These are phyloP conservation scores for Tupaia tana DNA, from an alignment of 2,113 vertebrate genomes.

Conservation along the genomic window DNA sequence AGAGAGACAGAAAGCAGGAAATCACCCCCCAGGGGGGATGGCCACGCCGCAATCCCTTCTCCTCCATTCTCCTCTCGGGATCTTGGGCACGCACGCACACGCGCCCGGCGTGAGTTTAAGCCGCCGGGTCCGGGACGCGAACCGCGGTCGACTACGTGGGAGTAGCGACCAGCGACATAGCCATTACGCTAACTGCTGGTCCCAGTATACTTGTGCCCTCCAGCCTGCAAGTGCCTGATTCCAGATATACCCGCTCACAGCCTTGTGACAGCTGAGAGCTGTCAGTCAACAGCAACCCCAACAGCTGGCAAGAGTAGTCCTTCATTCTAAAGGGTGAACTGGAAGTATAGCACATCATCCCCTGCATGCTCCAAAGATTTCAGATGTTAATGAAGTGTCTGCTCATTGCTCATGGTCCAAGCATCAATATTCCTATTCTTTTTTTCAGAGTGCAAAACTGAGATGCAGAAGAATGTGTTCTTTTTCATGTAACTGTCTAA, in stretches of 20 bases:
- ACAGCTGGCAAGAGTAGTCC: neutral
- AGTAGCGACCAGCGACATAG: no score
- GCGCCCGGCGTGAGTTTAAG: no score
- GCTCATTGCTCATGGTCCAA: neutral
- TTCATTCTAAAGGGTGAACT: neutral
- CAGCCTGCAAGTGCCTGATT: neutral
- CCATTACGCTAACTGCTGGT: no score
- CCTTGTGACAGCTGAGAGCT: neutral
- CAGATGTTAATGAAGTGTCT: neutral
- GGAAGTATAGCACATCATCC: neutral
- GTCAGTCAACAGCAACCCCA: neutral
- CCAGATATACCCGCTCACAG: neutral
- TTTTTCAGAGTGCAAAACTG: constrained; percentile 18
- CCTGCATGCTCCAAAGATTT: neutral
- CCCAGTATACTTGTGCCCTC: neutral
- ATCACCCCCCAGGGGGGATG: no score
- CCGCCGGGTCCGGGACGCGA: no score
- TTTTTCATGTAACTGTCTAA: neutral
- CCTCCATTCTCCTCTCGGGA: no score
- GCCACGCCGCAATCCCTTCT: no score
- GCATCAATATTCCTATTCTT: neutral
- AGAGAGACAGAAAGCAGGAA: no score
- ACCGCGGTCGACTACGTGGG: no score
- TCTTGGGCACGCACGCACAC: no score
- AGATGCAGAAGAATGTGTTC: neutral